Percentiles rank a stretch among this genome's conserved stretches.
Evolutionary conservation across 2,888 invertebrate genomes (phyloP).

Genomic region (Cybosia mesomella): DNA sequence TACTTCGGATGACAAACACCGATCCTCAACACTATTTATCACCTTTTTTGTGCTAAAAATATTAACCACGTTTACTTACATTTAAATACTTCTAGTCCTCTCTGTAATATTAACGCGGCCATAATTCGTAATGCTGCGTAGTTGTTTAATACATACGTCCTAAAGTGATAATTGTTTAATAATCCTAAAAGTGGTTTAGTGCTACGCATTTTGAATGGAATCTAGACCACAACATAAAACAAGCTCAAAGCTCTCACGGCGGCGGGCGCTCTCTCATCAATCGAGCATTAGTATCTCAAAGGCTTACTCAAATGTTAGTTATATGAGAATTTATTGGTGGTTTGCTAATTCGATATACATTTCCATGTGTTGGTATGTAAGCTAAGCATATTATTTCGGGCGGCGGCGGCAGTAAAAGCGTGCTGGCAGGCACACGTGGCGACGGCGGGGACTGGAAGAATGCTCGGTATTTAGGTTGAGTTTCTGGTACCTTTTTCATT

Average conservation of each 20-base stretch:
- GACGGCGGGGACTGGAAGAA: constrained; percentile 77
- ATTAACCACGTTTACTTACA: constrained; percentile 27
- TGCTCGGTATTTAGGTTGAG: constrained; percentile 86
- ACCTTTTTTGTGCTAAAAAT: constrained; percentile 32
- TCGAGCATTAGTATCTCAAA: constrained; percentile 45
- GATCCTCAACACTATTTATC: constrained; percentile 36
- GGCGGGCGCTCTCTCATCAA: constrained; percentile 47
- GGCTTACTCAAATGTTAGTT: constrained; percentile 56
- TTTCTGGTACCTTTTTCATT: constrained; percentile 85
- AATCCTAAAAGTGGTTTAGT: constrained; percentile 24
- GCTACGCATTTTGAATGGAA: constrained; percentile 39
- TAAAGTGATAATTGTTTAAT: constrained; percentile 22
- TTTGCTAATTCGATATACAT: constrained; percentile 74
- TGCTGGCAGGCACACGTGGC: constrained; percentile 79
- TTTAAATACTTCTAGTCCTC: constrained; percentile 21
- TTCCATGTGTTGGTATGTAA: constrained; percentile 73
- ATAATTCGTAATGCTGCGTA: constrained; percentile 20
- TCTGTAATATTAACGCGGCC: constrained; percentile 18
- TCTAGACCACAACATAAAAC: constrained; percentile 48
- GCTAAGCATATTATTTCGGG: constrained; percentile 78
- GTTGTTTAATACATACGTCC: constrained; percentile 17
- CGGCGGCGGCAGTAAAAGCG: constrained; percentile 78
- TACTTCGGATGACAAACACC: constrained; percentile 47
- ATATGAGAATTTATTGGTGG: constrained; percentile 58
- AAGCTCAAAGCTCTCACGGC: constrained; percentile 47